These are phyloP conservation scores for Heliornis fulica DNA, from an alignment of 2,113 vertebrate species.

Conservation along the genomic window DNA sequence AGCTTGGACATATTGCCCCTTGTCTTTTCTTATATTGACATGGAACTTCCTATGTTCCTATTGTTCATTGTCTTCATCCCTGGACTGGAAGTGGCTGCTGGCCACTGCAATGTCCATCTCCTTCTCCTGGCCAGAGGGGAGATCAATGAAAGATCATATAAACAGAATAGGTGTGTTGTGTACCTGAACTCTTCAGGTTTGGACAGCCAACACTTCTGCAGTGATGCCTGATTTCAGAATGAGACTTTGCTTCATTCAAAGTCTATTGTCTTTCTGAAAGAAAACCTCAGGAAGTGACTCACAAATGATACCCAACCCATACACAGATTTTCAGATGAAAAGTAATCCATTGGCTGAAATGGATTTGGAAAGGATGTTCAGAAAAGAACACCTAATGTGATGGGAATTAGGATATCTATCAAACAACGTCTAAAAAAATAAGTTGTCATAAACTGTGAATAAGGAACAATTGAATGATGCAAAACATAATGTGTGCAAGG, in stretches of 20 bases:
- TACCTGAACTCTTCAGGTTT: not conserved
- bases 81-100: not conserved
- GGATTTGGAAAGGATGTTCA: not conserved
- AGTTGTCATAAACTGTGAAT: not conserved
- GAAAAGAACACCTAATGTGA: not conserved
- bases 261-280: not conserved
- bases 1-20: no score
- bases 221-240: not conserved
- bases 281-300: not conserved
- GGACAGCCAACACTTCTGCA: not conserved
- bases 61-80: not conserved
- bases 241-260: not conserved
- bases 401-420: not conserved
- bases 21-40: no score
- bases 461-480: not conserved
- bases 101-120: not conserved
- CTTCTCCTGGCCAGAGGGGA: not conserved
- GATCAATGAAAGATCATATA: not conserved
- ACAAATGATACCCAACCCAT: not conserved
- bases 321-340: not conserved
- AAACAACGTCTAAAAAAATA: not conserved
- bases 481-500: not conserved
- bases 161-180: not conserved
- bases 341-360: not conserved
- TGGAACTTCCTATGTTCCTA: no score